Evolutionary conservation across 2,888 invertebrate genomes (phyloP), one percentile per base, ranked within the genome.

Genomic region (Drosophila seclusa): DNA sequence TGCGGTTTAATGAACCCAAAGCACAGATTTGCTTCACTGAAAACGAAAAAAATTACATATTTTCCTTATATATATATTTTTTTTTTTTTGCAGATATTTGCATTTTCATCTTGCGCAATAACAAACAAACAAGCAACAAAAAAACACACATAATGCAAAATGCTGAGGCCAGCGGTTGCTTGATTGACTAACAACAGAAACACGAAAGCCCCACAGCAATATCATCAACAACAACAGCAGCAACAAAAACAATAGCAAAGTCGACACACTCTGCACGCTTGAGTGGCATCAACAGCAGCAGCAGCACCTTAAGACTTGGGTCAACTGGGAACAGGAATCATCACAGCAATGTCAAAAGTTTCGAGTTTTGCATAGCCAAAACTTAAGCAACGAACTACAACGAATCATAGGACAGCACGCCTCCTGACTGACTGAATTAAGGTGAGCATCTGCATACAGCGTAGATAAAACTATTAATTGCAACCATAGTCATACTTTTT

Each of bases 11-110:
- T 89, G 76, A 81, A 83, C 87, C 52, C 27, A 65, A 55, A 58
- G 29, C 58, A 54, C 61, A 67, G 55, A 69, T 80, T 80, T 48
- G 61, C 62, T 73, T 54, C 53, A 70, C 64, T 73, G 54, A 54
- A 68, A 64, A 59, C 55, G 50, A 40, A 66, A 54, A 40, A 24
- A 29, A 32, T 36, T 13, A 34, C 13, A 2, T 13, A 34, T 18
- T 38, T 38, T 36, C 36, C 11, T 31, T 21, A 0, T 52, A 2
- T 70, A n/a, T 75, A 4, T 78, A 54, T 61, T 57, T 54, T 65
- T 42, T 77, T 61, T 73, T 49, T 71, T 78, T 88, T 91, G 73
- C 91, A 91, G 91, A 83, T 86, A 91, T 91, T 91, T 88, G 87
- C 92, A 91, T 91, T 89, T 89, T 81, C 79, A 87, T 90, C 85